Base-by-base conservation (phyloP, 2,797 vertebrate genomes). In the Thunnus albacares region DNA sequence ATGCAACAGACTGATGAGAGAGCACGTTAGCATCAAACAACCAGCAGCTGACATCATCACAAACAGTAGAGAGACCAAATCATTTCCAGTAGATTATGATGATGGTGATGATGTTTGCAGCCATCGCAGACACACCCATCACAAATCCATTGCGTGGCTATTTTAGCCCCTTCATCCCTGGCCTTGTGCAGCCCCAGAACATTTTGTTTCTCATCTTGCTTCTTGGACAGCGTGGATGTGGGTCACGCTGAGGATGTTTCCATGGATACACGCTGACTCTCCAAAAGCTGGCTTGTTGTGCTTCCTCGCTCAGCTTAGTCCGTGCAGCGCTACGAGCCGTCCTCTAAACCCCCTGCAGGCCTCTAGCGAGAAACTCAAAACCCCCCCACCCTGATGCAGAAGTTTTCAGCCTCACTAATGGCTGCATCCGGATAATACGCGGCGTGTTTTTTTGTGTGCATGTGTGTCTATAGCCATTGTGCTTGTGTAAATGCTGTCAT, bases 221-320 rank as follows among this genome's bases (percentile, higher is more conserved):
- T 80, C 84, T 89, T 83, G 88, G 89, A 90, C 49, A 2, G n/a
- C 22, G 6, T 5, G 79, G 74, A 93, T 94, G 88, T 93, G 91
- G 92, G 92, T 93, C 88, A 92, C 1, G 56, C 86, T 43, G 67
- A 81, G 81, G 85, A 67, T 28, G 93, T 94, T 93, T 78, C 92
- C 87, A 93, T 92, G 91, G 89, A 26, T 43, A 92, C 90, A 2
- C 1, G 22, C 81, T n/a, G 84, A 92, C 90, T 87, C 85, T 85
- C 72, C 73, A 70, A 84, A 90, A 67, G 82, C 79, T 5, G 62
- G 52, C 81, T 75, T 73, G 82, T 84, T 82, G 81, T 73, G 70
- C 79, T 70, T 85, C 83, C 47, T 57, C 70, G 3, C 67, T 66
- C 53, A 11, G 33, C 67, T 86, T 66, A 57, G 71, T 65, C 72